Evolutionary conservation across 2,888 invertebrate genomes (phyloP), one percentile per base, ranked within the genome.

Genomic region (Sinodicranocentrus sp.): DNA sequence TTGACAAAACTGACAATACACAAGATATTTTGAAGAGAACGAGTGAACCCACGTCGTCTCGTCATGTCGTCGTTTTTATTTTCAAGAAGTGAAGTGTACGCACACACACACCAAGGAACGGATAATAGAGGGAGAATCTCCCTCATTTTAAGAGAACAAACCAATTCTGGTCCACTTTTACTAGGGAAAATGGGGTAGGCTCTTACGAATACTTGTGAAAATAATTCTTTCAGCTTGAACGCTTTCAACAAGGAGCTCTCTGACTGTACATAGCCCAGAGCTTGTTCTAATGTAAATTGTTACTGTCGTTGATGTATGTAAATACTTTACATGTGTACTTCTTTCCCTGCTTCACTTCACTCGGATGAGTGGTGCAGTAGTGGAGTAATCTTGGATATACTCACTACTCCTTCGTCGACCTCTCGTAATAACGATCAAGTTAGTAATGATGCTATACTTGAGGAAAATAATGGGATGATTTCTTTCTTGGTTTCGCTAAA

Each of bases 271-370:
- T n/a, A n/a, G n/a, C n/a, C n/a, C n/a, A n/a, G n/a, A 3, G 33
- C 33, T 33, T 10, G 33, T 33, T 33, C 33, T 33, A 33, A 33
- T 33, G 33, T 33, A 33, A 33, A 33, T 33, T 33, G 33, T 33
- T 33, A 33, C 33, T 33, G 5, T 10, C 33, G 33, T 33, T 33
- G 5, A 33, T 33, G 5, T 33, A 33, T 33, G 48, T 48, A 48
- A 48, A 48, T 48, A 48, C 48, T 48, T 48, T 48, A 48, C 48
- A 48, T 48, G 48, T 48, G 48, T 48, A 48, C 48, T 10, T 48
- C 48, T 48, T 17, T 48, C 48, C 5, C 5, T 48, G 48, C 48
- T 3, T 48, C 48, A 48, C 48, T 48, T 48, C 48, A 48, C 48
- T 39, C 39, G 39, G 39, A 39, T 39, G 13, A 39, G 39, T 39